Percentiles rank a stretch among this genome's conserved stretches.
phyloP scores from a whole-genome alignment of 1,140 invertebrate genomes.

The Bombus superbus region DNA sequence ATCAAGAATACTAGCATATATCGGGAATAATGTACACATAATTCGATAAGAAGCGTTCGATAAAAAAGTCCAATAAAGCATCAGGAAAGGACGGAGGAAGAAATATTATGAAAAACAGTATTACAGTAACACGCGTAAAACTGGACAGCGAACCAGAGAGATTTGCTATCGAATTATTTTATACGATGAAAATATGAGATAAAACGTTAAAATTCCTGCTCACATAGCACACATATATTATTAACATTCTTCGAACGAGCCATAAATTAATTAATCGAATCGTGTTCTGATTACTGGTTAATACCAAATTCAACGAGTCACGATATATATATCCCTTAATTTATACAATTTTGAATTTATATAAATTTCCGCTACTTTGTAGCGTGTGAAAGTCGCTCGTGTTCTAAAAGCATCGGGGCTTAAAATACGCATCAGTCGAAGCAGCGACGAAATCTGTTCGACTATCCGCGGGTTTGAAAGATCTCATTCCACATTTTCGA shows the following conservation, averaged over 20 bases:
- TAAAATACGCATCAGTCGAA: not conserved
- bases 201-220: not conserved
- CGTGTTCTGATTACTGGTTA: not conserved
- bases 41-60: too few relatives aligned
- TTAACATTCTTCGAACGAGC: not conserved
- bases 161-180: too few relatives aligned
- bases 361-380: not conserved
- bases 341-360: too few relatives aligned
- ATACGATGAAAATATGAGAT: not conserved
- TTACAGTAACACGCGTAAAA: not conserved
- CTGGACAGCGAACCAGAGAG: not conserved
- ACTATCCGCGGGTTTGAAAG: not conserved
- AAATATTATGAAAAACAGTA: too few relatives aligned
- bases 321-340: not conserved
- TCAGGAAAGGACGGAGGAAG: too few relatives aligned
- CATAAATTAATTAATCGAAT: not conserved
- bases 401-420: not conserved
- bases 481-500: not conserved
- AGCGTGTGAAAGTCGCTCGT: not conserved
- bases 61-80: too few relatives aligned
- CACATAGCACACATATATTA: not conserved
- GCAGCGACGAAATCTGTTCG: not conserved
- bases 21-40: too few relatives aligned
- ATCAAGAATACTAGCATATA: too few relatives aligned
- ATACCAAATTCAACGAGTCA: not conserved